Evolutionary conservation across 2,113 vertebrate species (phyloP), one percentile per base, ranked within the genome.

Genomic region (Myocastor coypus): DNA sequence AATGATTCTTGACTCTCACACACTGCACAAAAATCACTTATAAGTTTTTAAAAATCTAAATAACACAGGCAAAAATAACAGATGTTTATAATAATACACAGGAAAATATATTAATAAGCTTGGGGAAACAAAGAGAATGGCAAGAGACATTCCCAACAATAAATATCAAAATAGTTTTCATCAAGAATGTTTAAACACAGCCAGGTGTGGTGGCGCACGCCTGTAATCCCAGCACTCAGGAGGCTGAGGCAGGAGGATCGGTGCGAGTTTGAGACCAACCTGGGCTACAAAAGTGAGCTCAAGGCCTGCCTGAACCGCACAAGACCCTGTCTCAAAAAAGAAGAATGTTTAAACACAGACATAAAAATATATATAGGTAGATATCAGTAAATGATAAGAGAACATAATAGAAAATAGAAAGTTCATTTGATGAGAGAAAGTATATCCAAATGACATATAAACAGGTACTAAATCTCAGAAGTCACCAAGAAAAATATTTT

Each of bases 51-150:
- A 96, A 89, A 55, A 63, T 78, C 6, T 77, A 89, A 93, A 78
- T 22, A 87, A 40, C n/a, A 83, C 83, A 90, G 34, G 37, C n/a
- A 96, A 80, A 93, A 93, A 93, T 86, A 71, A 83, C 34, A 85
- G 66, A 85, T 73, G 1, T 66, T 83, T 92, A n/a, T n/a, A n/a
- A 82, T 64, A 59, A 81, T 82, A 88, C 71, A 75, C 16, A n/a
- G 24, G 40, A 87, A 61, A 52, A 95, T 97, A 95, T 82, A 94
- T 73, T 75, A 66, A 37, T 64, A 52, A 75, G 4, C 42, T 85
- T 89, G 3, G 28, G 50, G 57, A 26, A 80, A 69, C 10, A 50
- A 77, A 86, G 17, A 75, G 34, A 90, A 93, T 8, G 7, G 71
- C 40, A 69, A 57, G 75, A 77, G 1, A 61, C 64, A 80, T 50